Percentiles rank a stretch among this genome's conserved stretches.
Conservation (phyloP, 2,888 invertebrate species). For the Eupithecia insigniata region DNA sequence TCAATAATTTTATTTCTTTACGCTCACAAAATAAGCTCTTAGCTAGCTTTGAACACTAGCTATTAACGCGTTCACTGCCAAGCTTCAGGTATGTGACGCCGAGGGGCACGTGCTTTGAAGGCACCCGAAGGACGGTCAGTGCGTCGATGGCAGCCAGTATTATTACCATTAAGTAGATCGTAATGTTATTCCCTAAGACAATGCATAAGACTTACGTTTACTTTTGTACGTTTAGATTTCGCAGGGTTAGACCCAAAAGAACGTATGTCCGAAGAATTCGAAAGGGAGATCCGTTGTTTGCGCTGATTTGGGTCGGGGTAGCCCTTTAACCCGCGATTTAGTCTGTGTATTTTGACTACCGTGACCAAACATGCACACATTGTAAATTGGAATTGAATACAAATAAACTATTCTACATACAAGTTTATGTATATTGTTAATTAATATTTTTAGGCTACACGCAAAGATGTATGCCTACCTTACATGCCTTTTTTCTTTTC, state of each 20-base stretch:
- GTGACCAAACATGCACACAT: constrained; percentile 36
- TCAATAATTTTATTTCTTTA: too few species aligned
- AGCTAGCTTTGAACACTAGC: not conserved
- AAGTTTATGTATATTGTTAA: constrained; percentile 39
- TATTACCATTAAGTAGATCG: not conserved
- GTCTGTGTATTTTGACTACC: not conserved
- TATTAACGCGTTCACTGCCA: too few species aligned
- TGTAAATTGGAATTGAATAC: constrained; percentile 67
- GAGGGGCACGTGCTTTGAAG: too few species aligned
- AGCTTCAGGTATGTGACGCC: too few species aligned
- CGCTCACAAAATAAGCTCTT: too few species aligned
- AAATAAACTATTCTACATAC: constrained; percentile 52
- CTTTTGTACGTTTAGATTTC: not conserved
- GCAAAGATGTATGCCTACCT: constrained; percentile 9
- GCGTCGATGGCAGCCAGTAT: too few species aligned
- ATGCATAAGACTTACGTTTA: not conserved
- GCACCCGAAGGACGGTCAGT: too few species aligned
- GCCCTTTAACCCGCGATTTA: too few species aligned
- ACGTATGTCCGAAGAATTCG: too few species aligned
- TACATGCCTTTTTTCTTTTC: not conserved
- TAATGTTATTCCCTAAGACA: not conserved
- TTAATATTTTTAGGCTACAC: constrained; percentile 30
- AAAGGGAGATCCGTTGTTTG: too few species aligned
- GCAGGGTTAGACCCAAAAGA: too few species aligned
- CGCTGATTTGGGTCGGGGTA: too few species aligned